A percentile compares a stretch with the other conserved stretches of the same genome.
Conservation (phyloP, 2,113 vertebrate species). For the Fregata magnificens region DNA sequence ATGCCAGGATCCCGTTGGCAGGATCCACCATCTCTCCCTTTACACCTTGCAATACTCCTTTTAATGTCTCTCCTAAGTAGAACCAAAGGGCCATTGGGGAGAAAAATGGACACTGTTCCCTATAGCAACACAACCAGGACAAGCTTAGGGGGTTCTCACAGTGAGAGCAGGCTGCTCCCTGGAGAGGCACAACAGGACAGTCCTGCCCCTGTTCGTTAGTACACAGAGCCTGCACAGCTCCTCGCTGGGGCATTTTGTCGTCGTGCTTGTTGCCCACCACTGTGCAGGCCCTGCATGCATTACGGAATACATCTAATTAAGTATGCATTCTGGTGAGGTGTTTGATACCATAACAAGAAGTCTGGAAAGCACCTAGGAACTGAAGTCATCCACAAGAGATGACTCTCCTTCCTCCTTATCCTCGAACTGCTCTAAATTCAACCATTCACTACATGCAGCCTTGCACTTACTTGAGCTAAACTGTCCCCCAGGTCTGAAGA, state of each 20-base stretch:
- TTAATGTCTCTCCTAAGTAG: background rate
- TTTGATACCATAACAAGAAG: fast-evolving
- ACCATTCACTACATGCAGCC: background rate
- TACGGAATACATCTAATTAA: no score
- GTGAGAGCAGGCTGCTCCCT: background rate
- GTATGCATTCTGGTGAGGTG: background rate
- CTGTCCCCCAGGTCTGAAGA: background rate
- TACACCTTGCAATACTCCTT: background rate
- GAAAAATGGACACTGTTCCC: background rate
- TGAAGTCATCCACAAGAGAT: background rate
- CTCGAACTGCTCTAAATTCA: background rate
- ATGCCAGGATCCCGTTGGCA: no score
- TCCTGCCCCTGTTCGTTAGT: background rate
- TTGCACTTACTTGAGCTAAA: background rate
- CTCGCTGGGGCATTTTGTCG: background rate
- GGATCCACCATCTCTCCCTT: background rate
- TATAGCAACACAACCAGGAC: background rate
- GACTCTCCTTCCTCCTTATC: background rate
- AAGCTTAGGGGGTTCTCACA: background rate
- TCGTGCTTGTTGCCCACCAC: fast-evolving
- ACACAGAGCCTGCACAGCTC: background rate
- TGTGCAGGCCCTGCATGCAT: fast-evolving
- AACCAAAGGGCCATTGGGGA: background rate
- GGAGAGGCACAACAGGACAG: background rate
- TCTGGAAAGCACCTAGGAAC: background rate